Evolutionary conservation across 2,113 vertebrate genomes (phyloP), one percentile per base, ranked within the genome.

Genomic region (Leptosomus discolor): DNA sequence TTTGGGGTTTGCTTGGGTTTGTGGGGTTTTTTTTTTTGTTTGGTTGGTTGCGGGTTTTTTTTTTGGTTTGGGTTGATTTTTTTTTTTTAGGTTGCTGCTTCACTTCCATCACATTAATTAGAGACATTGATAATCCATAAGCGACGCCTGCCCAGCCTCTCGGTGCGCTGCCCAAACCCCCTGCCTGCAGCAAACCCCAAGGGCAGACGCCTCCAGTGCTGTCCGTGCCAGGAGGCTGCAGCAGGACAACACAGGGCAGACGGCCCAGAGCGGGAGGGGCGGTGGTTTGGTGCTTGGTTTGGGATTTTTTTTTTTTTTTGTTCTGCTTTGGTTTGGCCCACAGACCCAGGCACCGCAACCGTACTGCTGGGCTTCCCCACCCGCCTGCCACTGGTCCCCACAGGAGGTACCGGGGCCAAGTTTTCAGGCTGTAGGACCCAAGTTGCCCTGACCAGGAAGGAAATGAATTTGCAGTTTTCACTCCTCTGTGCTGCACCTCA

Each of bases 381-480:
- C 60, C 8, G 0, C 0, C 4, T 6, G 77, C 1, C 39, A 9
- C 36, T 4, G 9, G 15, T 63, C 29, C 23, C 56, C 30, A 24
- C 12, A 3, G 26, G 7, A 12, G 27, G 50, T 15, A 9, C 2
- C 32, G 8, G 15, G 21, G 21, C 41, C 27, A 5, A 18, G 20
- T 5, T 32, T 48, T 48, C 6, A 10, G 43, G 53, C 43, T 13
- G 43, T 2, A 15, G n/a, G 41, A 26, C 32, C 8, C 32, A 18
- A 11, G 12, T 3, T 41, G 36, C 36, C 60, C 60, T 29, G 32
- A 54, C 32, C 32, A 5, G 2, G 20, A 11, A 37, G 32, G 12
- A 12, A 21, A 32, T 3, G 2, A 24, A 37, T 57, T 57, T 39
- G 20, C 22, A 16, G 9, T 18, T 68, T 26, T 26, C 26, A 5